Conservation (phyloP, 2,888 invertebrate genomes). For the Baccha elongata region DNA sequence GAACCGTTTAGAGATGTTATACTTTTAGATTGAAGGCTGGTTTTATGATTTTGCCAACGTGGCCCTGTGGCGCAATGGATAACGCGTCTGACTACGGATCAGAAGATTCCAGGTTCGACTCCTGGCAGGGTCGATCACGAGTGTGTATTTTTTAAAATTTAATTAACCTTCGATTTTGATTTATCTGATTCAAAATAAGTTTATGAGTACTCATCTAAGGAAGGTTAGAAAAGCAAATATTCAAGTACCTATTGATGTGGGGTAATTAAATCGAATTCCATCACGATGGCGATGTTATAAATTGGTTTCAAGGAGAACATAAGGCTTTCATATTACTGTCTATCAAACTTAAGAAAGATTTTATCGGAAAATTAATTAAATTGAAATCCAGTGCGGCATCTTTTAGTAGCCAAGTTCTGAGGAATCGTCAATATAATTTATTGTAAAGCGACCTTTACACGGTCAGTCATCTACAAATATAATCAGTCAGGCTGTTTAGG, state of each 20-base stretch:
- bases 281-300: conserved; percentile 12
- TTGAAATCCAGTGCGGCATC: too few species aligned
- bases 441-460: too few species aligned
- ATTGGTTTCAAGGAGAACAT: conserved; percentile 16
- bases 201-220: conserved; percentile 21
- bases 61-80: conserved; percentile 53
- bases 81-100: conserved; percentile 69
- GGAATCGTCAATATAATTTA: too few species aligned
- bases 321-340: not conserved
- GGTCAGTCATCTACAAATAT: too few species aligned
- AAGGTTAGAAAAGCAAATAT: not conserved
- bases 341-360: not conserved
- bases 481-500: too few species aligned
- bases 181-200: not conserved
- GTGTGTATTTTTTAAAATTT: not conserved
- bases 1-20: conserved; percentile 6
- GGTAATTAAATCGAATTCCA: conserved; percentile 32
- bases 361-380: not conserved
- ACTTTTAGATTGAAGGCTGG: conserved; percentile 14
- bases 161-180: not conserved
- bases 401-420: too few species aligned
- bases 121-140: conserved; percentile 61
- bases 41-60: not conserved
- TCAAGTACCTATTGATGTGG: not conserved
- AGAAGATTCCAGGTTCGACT: conserved; percentile 72